Percentiles rank a stretch among this genome's conserved stretches.
Evolutionary conservation across 2,888 invertebrate species (phyloP).

Genomic region (Amiota communis): DNA sequence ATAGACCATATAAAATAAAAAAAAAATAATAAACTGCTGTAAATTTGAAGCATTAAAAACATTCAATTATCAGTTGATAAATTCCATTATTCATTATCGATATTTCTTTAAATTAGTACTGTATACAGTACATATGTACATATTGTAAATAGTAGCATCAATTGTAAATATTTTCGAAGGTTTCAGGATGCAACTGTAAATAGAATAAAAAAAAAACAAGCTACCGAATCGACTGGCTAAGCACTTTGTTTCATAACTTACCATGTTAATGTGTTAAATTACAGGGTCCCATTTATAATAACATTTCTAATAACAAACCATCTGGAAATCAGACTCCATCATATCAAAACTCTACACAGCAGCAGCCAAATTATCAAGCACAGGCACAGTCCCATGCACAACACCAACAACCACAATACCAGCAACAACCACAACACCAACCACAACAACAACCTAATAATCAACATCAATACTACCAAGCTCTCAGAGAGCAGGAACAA

Average conservation of each 20-base stretch:
- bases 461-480: slow-evolving; percentile 43
- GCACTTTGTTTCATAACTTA: too few species aligned
- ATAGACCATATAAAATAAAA: not conserved
- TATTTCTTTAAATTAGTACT: too few species aligned
- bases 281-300: slow-evolving; percentile 68
- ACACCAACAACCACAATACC: slow-evolving; percentile 43
- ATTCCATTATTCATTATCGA: too few species aligned
- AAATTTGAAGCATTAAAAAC: not conserved
- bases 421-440: slow-evolving; percentile 38
- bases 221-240: too few species aligned
- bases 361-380: slow-evolving; percentile 25
- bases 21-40: not conserved
- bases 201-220: too few species aligned
- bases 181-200: too few species aligned
- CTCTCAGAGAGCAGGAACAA: slow-evolving; percentile 44
- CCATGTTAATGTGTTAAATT: slow-evolving; percentile 43
- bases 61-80: too few species aligned
- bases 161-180: too few species aligned
- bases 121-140: too few species aligned
- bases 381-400: slow-evolving; percentile 29
- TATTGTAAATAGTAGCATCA: too few species aligned
- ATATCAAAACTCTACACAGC: slow-evolving; percentile 31
- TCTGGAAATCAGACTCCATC: slow-evolving; percentile 18
- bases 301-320: slow-evolving; percentile 49
- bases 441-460: slow-evolving; percentile 43